These are phyloP conservation scores for Nymphalis urticae DNA, from an alignment of 2,888 invertebrate species.

Conservation along the genomic window DNA sequence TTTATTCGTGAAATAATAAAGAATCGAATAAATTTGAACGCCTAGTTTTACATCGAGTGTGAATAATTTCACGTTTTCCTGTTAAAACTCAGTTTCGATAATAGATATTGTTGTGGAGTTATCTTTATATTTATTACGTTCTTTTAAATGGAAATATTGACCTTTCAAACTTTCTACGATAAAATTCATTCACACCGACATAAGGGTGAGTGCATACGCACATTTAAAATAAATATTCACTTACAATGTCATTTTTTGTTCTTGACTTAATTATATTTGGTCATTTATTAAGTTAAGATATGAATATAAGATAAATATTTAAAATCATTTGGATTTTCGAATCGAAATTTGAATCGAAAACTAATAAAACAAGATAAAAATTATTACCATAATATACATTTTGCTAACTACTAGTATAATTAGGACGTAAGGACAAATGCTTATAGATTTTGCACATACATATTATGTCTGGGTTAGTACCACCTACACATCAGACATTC, in stretches of 20 bases:
- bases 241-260: background rate
- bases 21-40: conserved; percentile 18
- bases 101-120: conserved; percentile 32
- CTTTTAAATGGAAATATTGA: conserved; percentile 43
- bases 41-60: conserved; percentile 26
- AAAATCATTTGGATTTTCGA: too few relatives aligned
- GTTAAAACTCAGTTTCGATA: conserved; percentile 30
- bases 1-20: conserved; percentile 24
- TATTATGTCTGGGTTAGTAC: too few relatives aligned
- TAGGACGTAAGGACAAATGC: too few relatives aligned
- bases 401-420: too few relatives aligned
- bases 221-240: background rate
- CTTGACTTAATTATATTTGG: too few relatives aligned
- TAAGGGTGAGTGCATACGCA: background rate
- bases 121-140: conserved; percentile 35
- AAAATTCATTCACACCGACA: conserved; percentile 36
- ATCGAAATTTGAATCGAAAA: too few relatives aligned
- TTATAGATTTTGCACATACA: too few relatives aligned
- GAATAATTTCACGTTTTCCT: conserved; percentile 32
- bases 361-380: too few relatives aligned
- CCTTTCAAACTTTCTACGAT: conserved; percentile 45
- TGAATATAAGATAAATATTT: too few relatives aligned
- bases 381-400: too few relatives aligned
- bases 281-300: too few relatives aligned
- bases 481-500: too few relatives aligned